Percentiles rank a stretch among this genome's conserved stretches.
Conservation (phyloP, 2,888 invertebrate species). For the Rhaphigaster nebulosa region DNA sequence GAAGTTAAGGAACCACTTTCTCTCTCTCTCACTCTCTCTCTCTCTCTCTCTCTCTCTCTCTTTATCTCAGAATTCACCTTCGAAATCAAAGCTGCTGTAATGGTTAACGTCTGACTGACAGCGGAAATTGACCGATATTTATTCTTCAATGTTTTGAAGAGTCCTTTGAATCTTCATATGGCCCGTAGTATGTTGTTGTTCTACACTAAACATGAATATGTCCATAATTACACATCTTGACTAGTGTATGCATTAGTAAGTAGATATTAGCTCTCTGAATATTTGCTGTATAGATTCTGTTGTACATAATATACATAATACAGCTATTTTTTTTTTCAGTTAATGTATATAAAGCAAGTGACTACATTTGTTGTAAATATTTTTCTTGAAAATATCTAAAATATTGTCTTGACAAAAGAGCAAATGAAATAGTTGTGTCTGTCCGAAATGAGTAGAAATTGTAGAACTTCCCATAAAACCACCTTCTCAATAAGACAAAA, state of each 20-base stretch:
- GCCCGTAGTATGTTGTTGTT: background rate
- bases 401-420: background rate
- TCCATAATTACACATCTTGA: background rate
- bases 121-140: background rate
- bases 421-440: constrained; percentile 21
- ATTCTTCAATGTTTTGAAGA: background rate
- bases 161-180: background rate
- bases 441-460: background rate
- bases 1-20: background rate
- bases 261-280: background rate
- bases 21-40: no score
- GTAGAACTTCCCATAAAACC: background rate
- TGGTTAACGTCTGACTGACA: background rate
- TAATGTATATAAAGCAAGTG: background rate
- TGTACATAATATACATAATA: background rate
- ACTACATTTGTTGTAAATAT: background rate
- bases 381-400: background rate
- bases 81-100: background rate
- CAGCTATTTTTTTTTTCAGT: background rate
- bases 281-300: background rate
- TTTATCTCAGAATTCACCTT: background rate
- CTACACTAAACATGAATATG: background rate
- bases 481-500: background rate
- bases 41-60: no score
- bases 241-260: constrained; percentile 16